phyloP scores from a whole-genome alignment of 1,140 invertebrate genomes.

The Meteorus sp. region DNA sequence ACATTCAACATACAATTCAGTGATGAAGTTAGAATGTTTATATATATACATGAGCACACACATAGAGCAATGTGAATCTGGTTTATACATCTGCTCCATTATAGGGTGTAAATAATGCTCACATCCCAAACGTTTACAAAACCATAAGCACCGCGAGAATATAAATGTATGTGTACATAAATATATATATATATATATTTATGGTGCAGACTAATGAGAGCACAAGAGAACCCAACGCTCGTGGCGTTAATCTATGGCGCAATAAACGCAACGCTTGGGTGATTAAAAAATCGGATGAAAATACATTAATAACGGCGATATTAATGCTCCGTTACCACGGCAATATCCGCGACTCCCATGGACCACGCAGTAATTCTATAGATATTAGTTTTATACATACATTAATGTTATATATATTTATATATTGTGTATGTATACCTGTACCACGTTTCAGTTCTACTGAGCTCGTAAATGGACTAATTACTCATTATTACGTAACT shows the following conservation, averaged over 20 bases:
- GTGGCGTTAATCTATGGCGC: constrained; percentile 47
- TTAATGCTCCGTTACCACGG: constrained; percentile 33
- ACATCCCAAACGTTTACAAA: background rate
- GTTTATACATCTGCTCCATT: no score
- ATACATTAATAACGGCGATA: constrained; percentile 52
- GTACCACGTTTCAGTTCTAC: constrained; percentile 17
- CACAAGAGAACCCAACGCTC: constrained; percentile 37
- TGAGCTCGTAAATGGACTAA: constrained; percentile 45
- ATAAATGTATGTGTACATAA: no score
- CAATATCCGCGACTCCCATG: constrained; percentile 22
- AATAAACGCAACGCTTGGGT: constrained; percentile 38
- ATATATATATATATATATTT: background rate
- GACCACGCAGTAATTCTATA: background rate
- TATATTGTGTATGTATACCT: constrained; percentile 9
- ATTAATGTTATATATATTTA: background rate
- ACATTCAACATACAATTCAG: no score
- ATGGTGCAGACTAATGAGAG: constrained; percentile 41
- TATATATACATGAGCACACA: no score
- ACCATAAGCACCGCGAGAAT: no score
- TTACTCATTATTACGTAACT: constrained; percentile 44
- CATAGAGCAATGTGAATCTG: background rate
- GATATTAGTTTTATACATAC: constrained; percentile 1
- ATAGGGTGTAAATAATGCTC: no score
- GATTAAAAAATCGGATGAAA: constrained; percentile 48
- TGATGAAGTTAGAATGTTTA: no score